Evolutionary conservation across 1,140 invertebrate species (phyloP), one percentile per base, ranked within the genome.

Genomic region (Adelges cooleyi): DNA sequence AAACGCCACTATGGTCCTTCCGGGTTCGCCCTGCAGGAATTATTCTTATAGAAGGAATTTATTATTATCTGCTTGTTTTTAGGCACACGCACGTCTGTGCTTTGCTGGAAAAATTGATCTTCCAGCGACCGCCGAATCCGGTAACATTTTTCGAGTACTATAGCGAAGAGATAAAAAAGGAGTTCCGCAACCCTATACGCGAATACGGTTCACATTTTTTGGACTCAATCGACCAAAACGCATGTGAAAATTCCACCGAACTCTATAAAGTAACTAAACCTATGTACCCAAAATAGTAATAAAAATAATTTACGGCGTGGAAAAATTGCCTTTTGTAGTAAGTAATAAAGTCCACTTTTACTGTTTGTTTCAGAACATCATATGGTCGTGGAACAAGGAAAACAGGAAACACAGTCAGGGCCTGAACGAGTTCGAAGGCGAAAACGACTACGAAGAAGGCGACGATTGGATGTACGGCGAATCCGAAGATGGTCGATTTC

Each of bases 141-240:
- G 9, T 62, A 18, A 46, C 9, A 48, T 29, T 46, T 62, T 62
- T 62, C 20, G 56, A 62, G n/a, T 62, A 48, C 11, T 62, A 62
- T 13, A 62, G 56, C 27, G 56, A 46, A 48, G 20, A 62, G 8
- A 13, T 62, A 9, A 62, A 62, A 25, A 13, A 33, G 10, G 1
- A 20, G 1, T 48, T 29, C 33, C 17, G 11, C 11, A 29, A 27
- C 20, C 1, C 27, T 1, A n/a, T 18, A 15, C 11, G 8, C 0
- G 13, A 46, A 20, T 17, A 5, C 10, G 40, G 44, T 46, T 4
- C 27, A 8, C 18, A 44, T 9, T 29, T 48, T 27, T 48, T 62
- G 2, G 20, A 48, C 17, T 29, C 44, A 15, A 62, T 62, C 15
- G 25, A 62, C 0, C 3, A 33, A 3, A 4, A 62, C 0, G 10